Evolutionary conservation across 2,797 vertebrate genomes (phyloP).

Genomic region (Lacerta bilineata): DNA sequence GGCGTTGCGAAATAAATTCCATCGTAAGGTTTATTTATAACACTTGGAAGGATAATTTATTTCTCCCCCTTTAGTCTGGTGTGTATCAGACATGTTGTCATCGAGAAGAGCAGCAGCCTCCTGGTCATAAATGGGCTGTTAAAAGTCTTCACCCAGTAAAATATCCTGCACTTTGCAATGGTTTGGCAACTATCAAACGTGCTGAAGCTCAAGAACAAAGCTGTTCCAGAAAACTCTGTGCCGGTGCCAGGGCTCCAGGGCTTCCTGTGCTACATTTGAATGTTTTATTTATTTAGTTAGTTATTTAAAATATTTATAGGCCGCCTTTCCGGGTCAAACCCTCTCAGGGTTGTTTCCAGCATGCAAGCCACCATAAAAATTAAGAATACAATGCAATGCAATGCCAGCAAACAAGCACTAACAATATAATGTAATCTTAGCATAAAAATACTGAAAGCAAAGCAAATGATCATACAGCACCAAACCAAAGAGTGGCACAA

Average conservation of each 20-base stretch:
- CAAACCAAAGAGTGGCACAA: not conserved
- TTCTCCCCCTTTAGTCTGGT: constrained; percentile 23
- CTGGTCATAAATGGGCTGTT: not conserved
- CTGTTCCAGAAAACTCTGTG: not conserved
- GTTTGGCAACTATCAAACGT: not conserved
- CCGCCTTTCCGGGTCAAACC: not conserved
- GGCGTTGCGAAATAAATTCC: constrained; percentile 60
- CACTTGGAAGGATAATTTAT: not conserved
- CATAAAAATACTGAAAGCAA: not conserved
- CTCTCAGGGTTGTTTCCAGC: not conserved
- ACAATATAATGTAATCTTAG: not conserved
- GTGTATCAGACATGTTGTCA: constrained; percentile 12
- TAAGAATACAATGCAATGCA: not conserved
- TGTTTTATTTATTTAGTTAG: not conserved
- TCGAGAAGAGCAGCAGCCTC: constrained; percentile 38
- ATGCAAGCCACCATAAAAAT: not conserved
- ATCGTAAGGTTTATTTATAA: constrained; percentile 59
- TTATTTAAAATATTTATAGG: not conserved
- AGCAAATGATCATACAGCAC: not conserved
- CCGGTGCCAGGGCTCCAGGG: not conserved
- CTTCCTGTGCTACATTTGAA: not conserved
- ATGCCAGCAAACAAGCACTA: not conserved
- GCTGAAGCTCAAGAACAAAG: not conserved
- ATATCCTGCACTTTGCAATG: constrained; percentile 6
- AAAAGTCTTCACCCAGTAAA: constrained; percentile 8